Conservation (phyloP, 2,888 invertebrate genomes). For the Sepiola atlantica region DNA sequence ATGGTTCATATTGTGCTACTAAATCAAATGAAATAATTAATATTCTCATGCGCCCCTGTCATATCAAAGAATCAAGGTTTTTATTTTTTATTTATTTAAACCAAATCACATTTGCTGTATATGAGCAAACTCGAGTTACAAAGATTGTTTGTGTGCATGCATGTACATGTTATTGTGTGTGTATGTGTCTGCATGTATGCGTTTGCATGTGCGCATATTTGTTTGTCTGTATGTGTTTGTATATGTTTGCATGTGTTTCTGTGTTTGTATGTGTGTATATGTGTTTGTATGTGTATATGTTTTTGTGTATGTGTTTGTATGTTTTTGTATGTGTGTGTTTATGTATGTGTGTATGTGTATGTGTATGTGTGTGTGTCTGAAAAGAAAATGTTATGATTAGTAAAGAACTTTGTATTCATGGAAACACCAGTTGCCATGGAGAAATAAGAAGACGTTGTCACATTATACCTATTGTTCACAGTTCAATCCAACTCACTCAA, state of each 20-base stretch:
- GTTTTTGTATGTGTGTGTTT: not conserved
- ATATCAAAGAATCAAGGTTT: too few species aligned
- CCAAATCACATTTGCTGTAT: too few species aligned
- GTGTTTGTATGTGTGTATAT: not conserved
- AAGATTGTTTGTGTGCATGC: too few species aligned
- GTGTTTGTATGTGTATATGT: not conserved
- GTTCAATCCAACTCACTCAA: too few species aligned
- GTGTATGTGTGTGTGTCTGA: not conserved
- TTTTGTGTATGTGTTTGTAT: not conserved
- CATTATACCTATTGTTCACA: not conserved
- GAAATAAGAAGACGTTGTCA: not conserved
- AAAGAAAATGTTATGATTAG: not conserved
- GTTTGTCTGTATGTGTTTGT: not conserved
- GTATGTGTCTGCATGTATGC: not conserved
- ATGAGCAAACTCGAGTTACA: too few species aligned
- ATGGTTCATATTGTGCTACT: too few species aligned
- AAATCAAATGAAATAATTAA: too few species aligned
- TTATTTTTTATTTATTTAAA: too few species aligned
- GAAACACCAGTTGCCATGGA: not conserved
- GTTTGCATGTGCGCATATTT: not conserved
- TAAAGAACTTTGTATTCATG: not conserved
- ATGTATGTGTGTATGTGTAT: too few species aligned
- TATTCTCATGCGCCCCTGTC: too few species aligned
- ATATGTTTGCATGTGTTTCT: not conserved
- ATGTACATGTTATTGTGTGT: not conserved